Evolutionary conservation across 2,888 invertebrate genomes (phyloP).

Genomic region (Harmothoe impar): DNA sequence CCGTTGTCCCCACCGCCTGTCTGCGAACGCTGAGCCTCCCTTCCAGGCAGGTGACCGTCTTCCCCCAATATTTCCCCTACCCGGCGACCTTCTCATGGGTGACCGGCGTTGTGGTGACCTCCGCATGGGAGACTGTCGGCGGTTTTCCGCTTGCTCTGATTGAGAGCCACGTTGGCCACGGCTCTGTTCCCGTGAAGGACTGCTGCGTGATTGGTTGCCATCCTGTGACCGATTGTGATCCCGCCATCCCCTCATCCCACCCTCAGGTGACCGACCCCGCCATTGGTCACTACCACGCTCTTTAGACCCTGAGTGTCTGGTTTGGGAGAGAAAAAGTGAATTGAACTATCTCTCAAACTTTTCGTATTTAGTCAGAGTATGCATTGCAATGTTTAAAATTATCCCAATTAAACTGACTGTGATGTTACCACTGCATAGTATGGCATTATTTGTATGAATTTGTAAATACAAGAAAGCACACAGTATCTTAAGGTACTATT

Average conservation of each 20-base stretch:
- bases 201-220: background rate
- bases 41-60: background rate
- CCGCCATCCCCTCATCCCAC: background rate
- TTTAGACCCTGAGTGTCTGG: background rate
- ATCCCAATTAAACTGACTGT: too few species aligned
- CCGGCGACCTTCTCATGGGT: background rate
- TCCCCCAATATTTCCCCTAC: background rate
- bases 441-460: too few species aligned
- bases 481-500: too few species aligned
- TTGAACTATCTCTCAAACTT: too few species aligned
- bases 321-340: background rate
- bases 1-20: conserved; percentile 9
- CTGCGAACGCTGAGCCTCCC: background rate
- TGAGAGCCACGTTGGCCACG: background rate
- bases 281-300: background rate
- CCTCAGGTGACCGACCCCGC: conserved; percentile 41
- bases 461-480: too few species aligned
- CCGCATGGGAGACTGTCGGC: conserved; percentile 22
- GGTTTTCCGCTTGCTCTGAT: background rate
- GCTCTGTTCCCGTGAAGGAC: background rate
- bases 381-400: too few species aligned
- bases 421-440: too few species aligned
- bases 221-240: background rate
- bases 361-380: too few species aligned
- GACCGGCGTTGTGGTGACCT: background rate